phyloP scores from a whole-genome alignment of 1,140 invertebrate genomes.

The Atta texana region DNA sequence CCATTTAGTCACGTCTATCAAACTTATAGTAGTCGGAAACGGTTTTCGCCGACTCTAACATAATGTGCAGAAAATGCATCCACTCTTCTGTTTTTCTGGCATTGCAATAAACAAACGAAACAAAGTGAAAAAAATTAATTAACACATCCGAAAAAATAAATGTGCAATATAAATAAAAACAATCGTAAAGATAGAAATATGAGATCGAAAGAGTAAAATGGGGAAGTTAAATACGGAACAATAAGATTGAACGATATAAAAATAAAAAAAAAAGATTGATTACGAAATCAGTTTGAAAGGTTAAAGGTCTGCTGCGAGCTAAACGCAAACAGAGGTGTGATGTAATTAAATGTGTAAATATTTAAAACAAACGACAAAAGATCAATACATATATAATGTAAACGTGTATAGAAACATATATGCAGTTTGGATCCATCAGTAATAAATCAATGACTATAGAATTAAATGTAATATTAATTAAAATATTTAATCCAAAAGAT shows the following conservation, averaged over 20 bases:
- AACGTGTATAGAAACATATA: not conserved
- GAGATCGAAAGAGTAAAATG: not conserved
- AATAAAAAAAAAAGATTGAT: constrained; percentile 29
- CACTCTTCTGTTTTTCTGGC: not conserved
- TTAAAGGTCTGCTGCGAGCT: constrained; percentile 18
- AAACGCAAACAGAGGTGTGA: not conserved
- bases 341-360: constrained; percentile 36
- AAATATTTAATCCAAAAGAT: not conserved
- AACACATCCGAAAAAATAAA: constrained; percentile 12
- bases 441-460: not conserved
- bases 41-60: constrained; percentile 8
- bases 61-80: not conserved
- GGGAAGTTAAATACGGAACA: constrained; percentile 17
- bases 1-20: constrained; percentile 22
- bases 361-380: constrained; percentile 5
- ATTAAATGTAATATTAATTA: constrained; percentile 17
- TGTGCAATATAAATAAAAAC: not conserved
- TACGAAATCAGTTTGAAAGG: constrained; percentile 32
- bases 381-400: constrained; percentile 8
- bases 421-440: not conserved
- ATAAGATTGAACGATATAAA: constrained; percentile 7
- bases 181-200: not conserved
- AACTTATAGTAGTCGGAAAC: not conserved
- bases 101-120: not conserved
- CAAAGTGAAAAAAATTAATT: constrained; percentile 9